A percentile compares a stretch with the other conserved stretches of the same genome.
These are phyloP conservation scores for Hirundichthys speculiger DNA, from an alignment of 2,113 vertebrate genomes.

Conservation along the genomic window DNA sequence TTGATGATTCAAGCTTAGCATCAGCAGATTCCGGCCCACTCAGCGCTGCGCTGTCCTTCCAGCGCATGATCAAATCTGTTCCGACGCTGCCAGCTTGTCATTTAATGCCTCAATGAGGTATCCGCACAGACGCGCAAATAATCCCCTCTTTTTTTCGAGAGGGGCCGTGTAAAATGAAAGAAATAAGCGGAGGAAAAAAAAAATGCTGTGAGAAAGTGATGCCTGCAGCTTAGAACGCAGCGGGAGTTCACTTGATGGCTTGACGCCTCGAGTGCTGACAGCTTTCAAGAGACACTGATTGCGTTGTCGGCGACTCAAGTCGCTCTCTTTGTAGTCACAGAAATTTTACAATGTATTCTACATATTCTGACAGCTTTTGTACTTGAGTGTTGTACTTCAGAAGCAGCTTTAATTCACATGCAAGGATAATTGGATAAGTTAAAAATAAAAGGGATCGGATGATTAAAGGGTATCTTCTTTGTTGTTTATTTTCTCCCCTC, in stretches of 20 bases:
- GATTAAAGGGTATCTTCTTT: constrained; percentile 50
- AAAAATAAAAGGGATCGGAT: constrained; percentile 35
- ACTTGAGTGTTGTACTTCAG: neutral
- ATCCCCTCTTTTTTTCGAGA: constrained; percentile 39
- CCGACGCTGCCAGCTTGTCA: constrained; percentile 62
- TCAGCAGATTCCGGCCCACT: constrained; percentile 50
- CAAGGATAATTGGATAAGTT: constrained; percentile 50
- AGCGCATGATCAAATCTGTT: constrained; percentile 41
- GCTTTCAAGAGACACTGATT: constrained; percentile 59
- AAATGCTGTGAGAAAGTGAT: constrained; percentile 40
- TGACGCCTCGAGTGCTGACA: constrained; percentile 62
- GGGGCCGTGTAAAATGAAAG: constrained; percentile 12
- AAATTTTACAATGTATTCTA: constrained; percentile 27
- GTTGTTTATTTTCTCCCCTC: constrained; percentile 41
- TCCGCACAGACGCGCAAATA: constrained; percentile 35
- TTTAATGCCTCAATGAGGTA: constrained; percentile 59
- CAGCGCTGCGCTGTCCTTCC: constrained; percentile 29
- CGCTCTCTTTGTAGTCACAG: constrained; percentile 43
- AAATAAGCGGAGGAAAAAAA: constrained; percentile 6
- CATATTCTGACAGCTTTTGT: constrained; percentile 19
- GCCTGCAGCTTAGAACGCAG: constrained; percentile 55
- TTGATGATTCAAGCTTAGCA: constrained; percentile 11
- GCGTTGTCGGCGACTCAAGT: constrained; percentile 55
- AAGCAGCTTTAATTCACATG: constrained; percentile 18
- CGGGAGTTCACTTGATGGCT: constrained; percentile 52